Base-by-base conservation (phyloP, 1,140 invertebrate species). In the Drosophila grimshawi region DNA sequence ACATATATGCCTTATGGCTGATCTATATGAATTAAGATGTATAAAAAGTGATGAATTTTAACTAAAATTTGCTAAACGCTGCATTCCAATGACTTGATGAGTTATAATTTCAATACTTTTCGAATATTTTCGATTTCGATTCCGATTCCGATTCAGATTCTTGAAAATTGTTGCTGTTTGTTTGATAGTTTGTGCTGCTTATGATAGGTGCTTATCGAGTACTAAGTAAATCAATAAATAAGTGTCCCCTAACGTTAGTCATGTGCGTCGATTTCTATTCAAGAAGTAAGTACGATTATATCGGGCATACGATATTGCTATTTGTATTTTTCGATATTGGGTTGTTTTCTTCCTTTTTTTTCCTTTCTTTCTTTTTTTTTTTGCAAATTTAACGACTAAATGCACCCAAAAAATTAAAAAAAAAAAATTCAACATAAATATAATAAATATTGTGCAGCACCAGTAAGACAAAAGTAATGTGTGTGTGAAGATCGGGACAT, bases 351-450 rank as follows among this genome's bases (percentile, higher is more conserved):
- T 1, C 2, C 2, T 19, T 19, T 19, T 19, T 19, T 1, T 19
- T 19, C 2, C 19, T 19, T 19, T 19, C 19, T 19, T 19, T 19
- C 19, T 61, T 35, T 46, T 37, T 39, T 30, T 43, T 76, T 56
- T 49, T 71, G 37, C 53, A 57, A 76, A 63, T 64, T 85, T 85
- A 59, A 85, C 81, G 59, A 80, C 81, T 82, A 78, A 85, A 81
- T 85, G 78, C 81, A 89, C 75, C 78, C 62, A 61, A 72, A 65
- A 76, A 68, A 68, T 65, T 83, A 64, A 75, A 56, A 76, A 68
- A 68, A 68, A 82, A 64, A 78, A 56, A 65, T 53, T 61, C 59
- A 43, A 19, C 43, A 52, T 41, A 51, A 67, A 46, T 52, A 72
- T 19, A 68, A 73, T 73, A 61, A 66, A 60, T 71, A 71, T 33